Conservation (phyloP, 2,113 vertebrate genomes). For the Notothenia coriiceps region DNA sequence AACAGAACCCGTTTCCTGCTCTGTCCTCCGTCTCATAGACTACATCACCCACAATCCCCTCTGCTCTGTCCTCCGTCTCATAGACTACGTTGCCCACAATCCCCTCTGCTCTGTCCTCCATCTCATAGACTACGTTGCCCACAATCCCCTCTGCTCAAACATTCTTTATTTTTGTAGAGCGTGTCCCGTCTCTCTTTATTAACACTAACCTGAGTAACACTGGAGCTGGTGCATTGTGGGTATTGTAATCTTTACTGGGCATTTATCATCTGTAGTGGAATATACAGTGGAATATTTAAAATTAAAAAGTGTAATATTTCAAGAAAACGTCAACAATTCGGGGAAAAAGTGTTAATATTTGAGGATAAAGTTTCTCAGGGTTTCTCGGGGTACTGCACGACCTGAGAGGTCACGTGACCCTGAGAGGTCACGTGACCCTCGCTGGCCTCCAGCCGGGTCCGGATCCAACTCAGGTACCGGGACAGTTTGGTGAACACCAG, state of each 20-base stretch:
- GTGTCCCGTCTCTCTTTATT: not conserved
- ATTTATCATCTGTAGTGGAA: too few relatives aligned
- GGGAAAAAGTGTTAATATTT: too few relatives aligned
- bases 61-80: slow-evolving; percentile 87
- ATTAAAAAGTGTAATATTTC: too few relatives aligned
- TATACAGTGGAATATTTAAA: too few relatives aligned
- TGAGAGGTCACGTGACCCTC: slow-evolving; percentile 52
- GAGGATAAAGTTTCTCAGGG: not conserved
- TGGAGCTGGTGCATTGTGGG: slow-evolving; percentile 34
- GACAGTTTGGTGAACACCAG: slow-evolving; percentile 89
- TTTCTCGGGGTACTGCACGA: not conserved
- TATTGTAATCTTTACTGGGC: slow-evolving; percentile 9
- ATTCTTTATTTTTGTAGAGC: not conserved
- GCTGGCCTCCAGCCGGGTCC: not conserved
- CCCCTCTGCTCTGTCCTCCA: slow-evolving; percentile 86
- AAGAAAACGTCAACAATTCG: too few relatives aligned
- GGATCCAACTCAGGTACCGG: slow-evolving; percentile 89
- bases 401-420: slow-evolving; percentile 33
- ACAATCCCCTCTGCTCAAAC: slow-evolving; percentile 62
- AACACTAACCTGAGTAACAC: not conserved
- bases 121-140: slow-evolving; percentile 84
- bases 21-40: slow-evolving; percentile 91
- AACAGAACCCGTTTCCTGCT: slow-evolving; percentile 95
- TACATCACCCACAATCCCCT: slow-evolving; percentile 57
- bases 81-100: slow-evolving; percentile 68